phyloP scores from a whole-genome alignment of 2,113 vertebrate genomes.

The Galeopterus variegatus region DNA sequence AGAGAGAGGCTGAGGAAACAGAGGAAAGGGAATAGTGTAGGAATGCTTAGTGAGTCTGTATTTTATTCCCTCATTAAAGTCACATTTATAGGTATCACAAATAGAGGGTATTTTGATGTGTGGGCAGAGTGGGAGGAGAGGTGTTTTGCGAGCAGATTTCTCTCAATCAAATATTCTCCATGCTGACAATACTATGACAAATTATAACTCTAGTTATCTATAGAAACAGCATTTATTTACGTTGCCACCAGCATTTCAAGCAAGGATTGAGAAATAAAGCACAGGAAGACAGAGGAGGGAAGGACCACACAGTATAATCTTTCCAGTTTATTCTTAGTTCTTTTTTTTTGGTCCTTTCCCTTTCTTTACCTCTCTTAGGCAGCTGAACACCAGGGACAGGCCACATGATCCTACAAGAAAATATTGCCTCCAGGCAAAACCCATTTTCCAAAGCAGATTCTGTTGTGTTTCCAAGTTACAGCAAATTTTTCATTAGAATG shows the following conservation, averaged over 20 bases:
- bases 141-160: slow-evolving; percentile 42
- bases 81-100: neutral
- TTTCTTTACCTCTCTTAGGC: neutral
- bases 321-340: neutral
- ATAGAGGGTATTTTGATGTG: neutral
- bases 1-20: neutral
- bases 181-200: slow-evolving; percentile 20
- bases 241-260: neutral
- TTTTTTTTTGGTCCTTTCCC: neutral
- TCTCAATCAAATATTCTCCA: slow-evolving; percentile 21
- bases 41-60: neutral
- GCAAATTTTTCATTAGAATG: neutral
- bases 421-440: neutral
- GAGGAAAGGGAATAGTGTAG: neutral
- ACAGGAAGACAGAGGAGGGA: neutral
- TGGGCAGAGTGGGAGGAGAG: neutral
- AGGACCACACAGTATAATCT: neutral
- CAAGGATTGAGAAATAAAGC: slow-evolving; percentile 17
- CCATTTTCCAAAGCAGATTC: slow-evolving; percentile 42
- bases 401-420: neutral
- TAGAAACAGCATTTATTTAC: neutral
- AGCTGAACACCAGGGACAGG: neutral
- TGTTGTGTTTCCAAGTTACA: neutral
- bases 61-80: slow-evolving; percentile 37
- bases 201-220: neutral